Conservation (phyloP, 2,888 invertebrate genomes). For the Microctonus aethiopoides region DNA sequence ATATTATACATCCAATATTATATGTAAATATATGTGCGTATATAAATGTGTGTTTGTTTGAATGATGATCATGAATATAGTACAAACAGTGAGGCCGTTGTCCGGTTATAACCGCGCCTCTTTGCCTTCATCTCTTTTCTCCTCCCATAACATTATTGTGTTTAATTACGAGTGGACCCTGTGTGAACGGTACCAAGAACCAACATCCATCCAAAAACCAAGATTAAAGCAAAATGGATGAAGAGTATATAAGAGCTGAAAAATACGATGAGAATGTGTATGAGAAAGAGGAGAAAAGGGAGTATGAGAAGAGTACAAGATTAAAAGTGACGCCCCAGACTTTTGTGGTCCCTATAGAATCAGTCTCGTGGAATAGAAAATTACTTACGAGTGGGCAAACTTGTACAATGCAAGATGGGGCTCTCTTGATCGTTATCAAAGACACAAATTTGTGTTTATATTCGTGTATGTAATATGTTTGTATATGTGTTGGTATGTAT, state of each 20-base stretch:
- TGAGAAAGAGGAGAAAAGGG: constrained; percentile 11
- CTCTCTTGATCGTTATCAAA: constrained; percentile 33
- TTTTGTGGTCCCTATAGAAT: constrained; percentile 31
- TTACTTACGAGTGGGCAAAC: constrained; percentile 49
- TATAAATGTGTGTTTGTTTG: background rate
- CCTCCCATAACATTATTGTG: constrained; percentile 30
- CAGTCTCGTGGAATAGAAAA: constrained; percentile 44
- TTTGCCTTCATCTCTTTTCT: constrained; percentile 8
- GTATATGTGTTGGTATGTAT: background rate
- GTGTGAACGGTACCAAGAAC: background rate
- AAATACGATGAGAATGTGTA: background rate
- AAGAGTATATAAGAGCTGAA: background rate
- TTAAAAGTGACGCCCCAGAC: constrained; percentile 29
- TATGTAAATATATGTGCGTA: background rate
- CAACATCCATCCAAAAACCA: constrained; percentile 1
- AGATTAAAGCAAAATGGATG: constrained; percentile 10
- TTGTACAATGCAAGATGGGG: constrained; percentile 43
- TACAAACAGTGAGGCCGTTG: constrained; percentile 6
- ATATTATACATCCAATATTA: background rate
- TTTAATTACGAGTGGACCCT: constrained; percentile 27
- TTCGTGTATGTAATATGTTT: constrained; percentile 6
- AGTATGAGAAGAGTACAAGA: background rate
- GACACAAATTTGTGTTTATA: background rate
- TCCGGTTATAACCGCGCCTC: constrained; percentile 12
- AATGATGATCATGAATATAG: constrained; percentile 12